A percentile compares a stretch with the other conserved stretches of the same genome.
These are phyloP conservation scores for Calyptomena viridis DNA, from an alignment of 2,113 vertebrate genomes.

Conservation along the genomic window DNA sequence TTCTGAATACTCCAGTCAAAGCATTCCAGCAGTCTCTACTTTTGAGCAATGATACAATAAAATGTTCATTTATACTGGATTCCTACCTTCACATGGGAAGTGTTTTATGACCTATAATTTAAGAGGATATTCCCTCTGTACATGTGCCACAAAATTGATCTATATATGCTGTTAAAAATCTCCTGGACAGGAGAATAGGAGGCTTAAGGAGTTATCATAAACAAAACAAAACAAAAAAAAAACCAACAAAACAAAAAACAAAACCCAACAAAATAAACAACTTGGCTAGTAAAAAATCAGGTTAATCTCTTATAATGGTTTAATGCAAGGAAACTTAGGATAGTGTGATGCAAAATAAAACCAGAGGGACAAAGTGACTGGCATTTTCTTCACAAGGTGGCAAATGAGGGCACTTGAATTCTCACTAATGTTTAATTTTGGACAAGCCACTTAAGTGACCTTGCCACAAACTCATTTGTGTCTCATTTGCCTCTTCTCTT, in stretches of 20 bases:
- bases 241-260: too few relatives aligned
- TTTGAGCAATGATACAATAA: background rate
- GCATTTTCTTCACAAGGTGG: background rate
- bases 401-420: background rate
- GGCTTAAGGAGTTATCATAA: background rate
- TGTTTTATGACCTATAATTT: background rate
- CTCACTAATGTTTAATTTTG: background rate
- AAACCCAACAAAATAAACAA: accelerated
- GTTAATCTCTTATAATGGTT: background rate
- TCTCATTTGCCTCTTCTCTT: background rate
- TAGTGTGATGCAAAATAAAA: background rate
- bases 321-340: background rate
- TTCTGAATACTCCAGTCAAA: background rate
- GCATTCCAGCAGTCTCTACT: background rate
- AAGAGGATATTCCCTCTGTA: background rate
- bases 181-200: background rate
- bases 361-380: background rate
- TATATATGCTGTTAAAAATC: background rate
- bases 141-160: background rate
- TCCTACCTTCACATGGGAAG: background rate
- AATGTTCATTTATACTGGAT: background rate
- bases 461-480: background rate
- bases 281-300: background rate
- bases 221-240: too few relatives aligned
- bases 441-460: background rate